Evolutionary conservation across 1,140 invertebrate genomes (phyloP).

Genomic region (Chymomyza costata): DNA sequence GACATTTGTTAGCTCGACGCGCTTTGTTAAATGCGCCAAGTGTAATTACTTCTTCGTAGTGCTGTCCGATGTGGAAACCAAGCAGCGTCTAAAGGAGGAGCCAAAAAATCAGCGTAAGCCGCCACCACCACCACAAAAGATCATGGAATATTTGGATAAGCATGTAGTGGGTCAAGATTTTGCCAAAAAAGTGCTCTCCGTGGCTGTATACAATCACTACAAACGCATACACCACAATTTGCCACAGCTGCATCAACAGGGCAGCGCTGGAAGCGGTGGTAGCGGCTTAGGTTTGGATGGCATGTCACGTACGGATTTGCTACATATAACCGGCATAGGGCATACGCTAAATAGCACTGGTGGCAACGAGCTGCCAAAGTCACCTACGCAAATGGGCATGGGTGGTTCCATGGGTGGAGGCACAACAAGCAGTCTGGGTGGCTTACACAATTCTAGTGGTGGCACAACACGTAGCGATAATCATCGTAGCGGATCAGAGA

Average conservation of each 20-base stretch:
- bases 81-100: conserved; percentile 86
- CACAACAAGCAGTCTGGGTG: conserved; percentile 21
- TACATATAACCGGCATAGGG: conserved; percentile 89
- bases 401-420: conserved; percentile 45
- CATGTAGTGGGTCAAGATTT: conserved; percentile 98
- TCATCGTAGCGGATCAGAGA: conserved; percentile 82
- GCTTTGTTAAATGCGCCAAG: conserved; percentile 98
- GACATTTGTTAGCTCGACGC: conserved; percentile 96
- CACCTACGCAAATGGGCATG: conserved; percentile 45
- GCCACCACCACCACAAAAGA: conserved; percentile 96
- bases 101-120: conserved; percentile 83
- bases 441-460: conserved; percentile 4
- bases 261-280: conserved; percentile 18
- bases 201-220: conserved; percentile 99
- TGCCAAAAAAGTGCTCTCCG: conserved; percentile 98
- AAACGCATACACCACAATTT: conserved; percentile 97
- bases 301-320: conserved; percentile 79
- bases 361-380: conserved; percentile 75
- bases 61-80: conserved; percentile 92
- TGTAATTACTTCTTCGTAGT: conserved; percentile 99
- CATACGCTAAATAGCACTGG: conserved; percentile 77
- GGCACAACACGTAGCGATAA: conserved; percentile 14
- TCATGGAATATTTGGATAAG: conserved; percentile 95
- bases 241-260: conserved; percentile 77
- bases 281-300: conserved; percentile 76